These are phyloP conservation scores for Xerus rutilus DNA, from an alignment of 2,797 vertebrate species.

Conservation along the genomic window DNA sequence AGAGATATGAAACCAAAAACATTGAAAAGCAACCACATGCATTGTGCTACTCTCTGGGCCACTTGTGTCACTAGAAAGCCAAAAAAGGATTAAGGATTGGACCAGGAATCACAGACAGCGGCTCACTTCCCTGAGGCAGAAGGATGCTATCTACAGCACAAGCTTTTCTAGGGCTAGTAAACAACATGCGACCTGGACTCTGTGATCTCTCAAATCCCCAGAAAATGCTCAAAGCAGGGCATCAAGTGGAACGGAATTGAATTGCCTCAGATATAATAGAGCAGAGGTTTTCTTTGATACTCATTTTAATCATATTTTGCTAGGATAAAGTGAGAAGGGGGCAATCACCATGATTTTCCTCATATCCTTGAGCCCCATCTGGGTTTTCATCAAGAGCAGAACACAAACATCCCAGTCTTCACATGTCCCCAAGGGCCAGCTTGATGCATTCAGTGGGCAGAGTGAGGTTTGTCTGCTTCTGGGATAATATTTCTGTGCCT, in stretches of 20 bases:
- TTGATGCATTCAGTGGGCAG: background rate
- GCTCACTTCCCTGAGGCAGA: background rate
- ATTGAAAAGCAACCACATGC: background rate
- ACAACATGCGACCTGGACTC: too few species aligned
- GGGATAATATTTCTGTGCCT: slow-evolving; percentile 29
- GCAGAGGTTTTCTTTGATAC: background rate
- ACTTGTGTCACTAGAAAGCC: background rate
- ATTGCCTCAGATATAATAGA: background rate
- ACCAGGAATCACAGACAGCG: background rate
- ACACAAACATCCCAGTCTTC: background rate
- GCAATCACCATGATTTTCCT: background rate
- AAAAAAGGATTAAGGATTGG: background rate
- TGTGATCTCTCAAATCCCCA: background rate
- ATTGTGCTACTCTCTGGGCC: accelerated
- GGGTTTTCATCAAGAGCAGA: background rate
- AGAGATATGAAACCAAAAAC: accelerated
- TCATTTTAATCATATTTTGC: background rate
- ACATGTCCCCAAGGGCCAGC: background rate
- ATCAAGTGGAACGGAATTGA: background rate
- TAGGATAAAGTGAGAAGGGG: background rate
- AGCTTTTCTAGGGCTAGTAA: background rate
- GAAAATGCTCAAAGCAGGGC: background rate
- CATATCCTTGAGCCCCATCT: background rate
- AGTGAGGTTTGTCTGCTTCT: background rate
- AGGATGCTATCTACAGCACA: accelerated